These are phyloP conservation scores for Moxostoma hubbsi DNA, from an alignment of 2,797 vertebrate genomes.

Conservation along the genomic window DNA sequence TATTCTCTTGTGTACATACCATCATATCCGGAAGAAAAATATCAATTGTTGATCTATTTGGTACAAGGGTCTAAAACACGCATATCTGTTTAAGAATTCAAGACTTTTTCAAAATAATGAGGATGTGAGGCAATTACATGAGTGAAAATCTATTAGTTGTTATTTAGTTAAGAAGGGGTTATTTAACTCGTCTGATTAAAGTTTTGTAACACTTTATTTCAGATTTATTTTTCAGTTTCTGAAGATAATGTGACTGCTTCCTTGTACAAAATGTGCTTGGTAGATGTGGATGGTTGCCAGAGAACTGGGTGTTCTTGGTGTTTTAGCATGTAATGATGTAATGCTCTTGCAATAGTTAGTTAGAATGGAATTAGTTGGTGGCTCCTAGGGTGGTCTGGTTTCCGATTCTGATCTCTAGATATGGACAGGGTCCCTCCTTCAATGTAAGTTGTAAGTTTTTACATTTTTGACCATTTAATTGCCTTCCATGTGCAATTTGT, in stretches of 20 bases:
- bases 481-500: background rate
- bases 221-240: too few relatives aligned
- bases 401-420: background rate
- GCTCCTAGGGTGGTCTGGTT: background rate
- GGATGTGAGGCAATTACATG: background rate
- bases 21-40: conserved; percentile 11
- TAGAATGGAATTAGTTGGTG: background rate
- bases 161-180: too few relatives aligned
- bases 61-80: background rate
- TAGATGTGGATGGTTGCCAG: background rate
- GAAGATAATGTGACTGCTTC: too few relatives aligned
- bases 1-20: conserved; percentile 3
- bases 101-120: background rate
- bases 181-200: background rate
- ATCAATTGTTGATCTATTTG: conserved; percentile 22
- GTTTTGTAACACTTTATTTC: background rate
- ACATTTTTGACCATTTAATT: background rate
- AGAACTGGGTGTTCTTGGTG: background rate
- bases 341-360: too few relatives aligned
- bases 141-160: too few relatives aligned
- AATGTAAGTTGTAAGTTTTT: background rate
- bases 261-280: background rate
- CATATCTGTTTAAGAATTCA: background rate
- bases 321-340: too few relatives aligned
- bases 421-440: background rate